Evolutionary conservation across 2,888 invertebrate species (phyloP), one percentile per base, ranked within the genome.

Genomic region (Frankliniella intonsa): DNA sequence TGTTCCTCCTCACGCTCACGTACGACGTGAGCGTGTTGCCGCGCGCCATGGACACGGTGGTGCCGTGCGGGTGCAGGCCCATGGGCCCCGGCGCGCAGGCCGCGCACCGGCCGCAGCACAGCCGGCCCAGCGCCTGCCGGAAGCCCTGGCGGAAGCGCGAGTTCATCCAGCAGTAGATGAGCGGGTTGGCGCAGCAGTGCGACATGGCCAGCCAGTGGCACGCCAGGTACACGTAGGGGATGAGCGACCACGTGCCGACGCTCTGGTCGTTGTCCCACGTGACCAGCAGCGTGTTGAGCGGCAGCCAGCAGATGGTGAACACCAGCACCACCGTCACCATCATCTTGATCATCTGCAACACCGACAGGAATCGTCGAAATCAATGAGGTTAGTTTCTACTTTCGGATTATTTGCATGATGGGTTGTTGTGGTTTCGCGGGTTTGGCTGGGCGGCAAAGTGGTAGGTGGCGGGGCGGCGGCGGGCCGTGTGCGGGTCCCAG

Each of bases 151-250:
- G 91, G 87, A 95, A 96, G 83, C 94, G 91, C 17, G 92, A 91
- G 88, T 96, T 96, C 95, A 96, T 95, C 89, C 94, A 94, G 88
- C 95, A 93, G 88, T 95, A 95, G 86, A 96, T 96, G 85, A 96
- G 92, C 62, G 95, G 95, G 87, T 96, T 96, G 90, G 95, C 95
- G 88, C 95, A 95, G 84, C 94, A 93, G 87, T 95, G 95, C 0
- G 95, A 95, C 95, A 95, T 95, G 81, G 95, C 94, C 84, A 96
- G 90, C 93, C 94, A 95, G 88, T 96, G 95, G 85, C 93, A 90
- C 49, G 91, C 91, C 86, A 94, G 93, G 93, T 94, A 95, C 83
- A 94, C 89, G 88, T 93, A 94, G 0, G 92, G 92, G 87, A 94
- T 89, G 19, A 92, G 91, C 0, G 89, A 89, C 92, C 93, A 94